These are phyloP conservation scores for Agriopis marginaria DNA, from an alignment of 2,888 invertebrate species.

Conservation along the genomic window DNA sequence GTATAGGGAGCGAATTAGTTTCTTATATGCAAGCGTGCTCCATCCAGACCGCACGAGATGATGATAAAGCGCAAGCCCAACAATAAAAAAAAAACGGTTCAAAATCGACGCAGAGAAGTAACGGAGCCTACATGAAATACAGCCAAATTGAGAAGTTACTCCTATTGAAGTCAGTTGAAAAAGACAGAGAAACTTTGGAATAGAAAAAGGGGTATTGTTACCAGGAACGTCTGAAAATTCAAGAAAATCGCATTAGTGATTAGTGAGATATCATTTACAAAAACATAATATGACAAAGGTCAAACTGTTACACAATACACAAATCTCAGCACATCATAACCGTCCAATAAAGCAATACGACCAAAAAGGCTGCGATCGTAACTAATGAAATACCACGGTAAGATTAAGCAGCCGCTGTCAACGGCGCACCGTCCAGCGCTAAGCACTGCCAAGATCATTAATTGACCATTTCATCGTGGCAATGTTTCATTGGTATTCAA, in stretches of 20 bases:
- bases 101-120: too few relatives aligned
- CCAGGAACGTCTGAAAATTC: background rate
- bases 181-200: too few relatives aligned
- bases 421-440: conserved; percentile 60
- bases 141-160: too few relatives aligned
- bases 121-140: too few relatives aligned
- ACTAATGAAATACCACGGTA: conserved; percentile 76
- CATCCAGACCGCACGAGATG: too few relatives aligned
- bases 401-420: conserved; percentile 80
- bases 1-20: too few relatives aligned
- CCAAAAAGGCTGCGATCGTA: conserved; percentile 67
- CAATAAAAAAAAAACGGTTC: too few relatives aligned
- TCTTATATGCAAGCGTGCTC: too few relatives aligned
- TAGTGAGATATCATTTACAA: background rate
- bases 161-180: too few relatives aligned
- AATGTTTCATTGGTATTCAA: conserved; percentile 77
- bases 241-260: background rate
- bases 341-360: conserved; percentile 54
- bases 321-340: conserved; percentile 45
- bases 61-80: too few relatives aligned
- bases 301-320: conserved; percentile 27
- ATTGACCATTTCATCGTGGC: conserved; percentile 78
- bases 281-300: background rate
- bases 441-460: conserved; percentile 74
- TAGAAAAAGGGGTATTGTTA: too few relatives aligned